Percentiles rank a stretch among this genome's conserved stretches.
phyloP scores from a whole-genome alignment of 2,888 invertebrate genomes.

The Xanthorhoe designata region DNA sequence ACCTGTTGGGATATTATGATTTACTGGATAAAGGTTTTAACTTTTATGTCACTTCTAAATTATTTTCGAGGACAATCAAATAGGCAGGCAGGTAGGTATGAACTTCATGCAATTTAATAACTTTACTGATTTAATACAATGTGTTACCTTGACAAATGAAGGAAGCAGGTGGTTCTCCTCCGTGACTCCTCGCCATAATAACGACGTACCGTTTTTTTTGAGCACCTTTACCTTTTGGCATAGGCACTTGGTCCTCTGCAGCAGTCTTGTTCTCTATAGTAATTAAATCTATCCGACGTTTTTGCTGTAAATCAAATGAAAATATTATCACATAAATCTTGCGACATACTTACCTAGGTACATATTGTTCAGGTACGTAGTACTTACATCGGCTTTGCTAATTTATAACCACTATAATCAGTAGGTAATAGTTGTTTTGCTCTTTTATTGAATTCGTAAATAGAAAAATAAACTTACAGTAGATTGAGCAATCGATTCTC shows the following conservation, averaged over 20 bases:
- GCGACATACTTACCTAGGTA: background rate
- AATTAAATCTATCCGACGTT: slow-evolving; percentile 94
- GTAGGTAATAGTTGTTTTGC: no score
- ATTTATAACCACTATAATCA: no score
- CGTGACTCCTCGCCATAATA: slow-evolving; percentile 95
- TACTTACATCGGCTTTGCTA: no score
- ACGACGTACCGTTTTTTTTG: slow-evolving; percentile 88
- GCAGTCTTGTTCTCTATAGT: slow-evolving; percentile 87
- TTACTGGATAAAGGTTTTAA: background rate
- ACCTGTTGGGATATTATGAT: slow-evolving; percentile 80
- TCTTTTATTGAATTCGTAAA: background rate
- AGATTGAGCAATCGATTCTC: slow-evolving; percentile 89
- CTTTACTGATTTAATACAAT: no score
- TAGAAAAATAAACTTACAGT: slow-evolving; percentile 75
- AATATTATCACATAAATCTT: background rate
- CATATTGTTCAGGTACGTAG: no score
- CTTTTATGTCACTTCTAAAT: background rate
- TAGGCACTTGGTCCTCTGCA: slow-evolving; percentile 63
- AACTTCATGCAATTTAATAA: no score
- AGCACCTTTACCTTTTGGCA: slow-evolving; percentile 81
- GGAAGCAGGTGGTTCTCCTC: slow-evolving; percentile 97
- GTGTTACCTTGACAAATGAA: slow-evolving; percentile 94
- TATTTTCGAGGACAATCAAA: no score
- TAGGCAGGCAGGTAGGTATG: no score
- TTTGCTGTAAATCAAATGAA: slow-evolving; percentile 89